Base-by-base conservation (phyloP, 2,113 vertebrate genomes). In the Pipra filicauda region DNA sequence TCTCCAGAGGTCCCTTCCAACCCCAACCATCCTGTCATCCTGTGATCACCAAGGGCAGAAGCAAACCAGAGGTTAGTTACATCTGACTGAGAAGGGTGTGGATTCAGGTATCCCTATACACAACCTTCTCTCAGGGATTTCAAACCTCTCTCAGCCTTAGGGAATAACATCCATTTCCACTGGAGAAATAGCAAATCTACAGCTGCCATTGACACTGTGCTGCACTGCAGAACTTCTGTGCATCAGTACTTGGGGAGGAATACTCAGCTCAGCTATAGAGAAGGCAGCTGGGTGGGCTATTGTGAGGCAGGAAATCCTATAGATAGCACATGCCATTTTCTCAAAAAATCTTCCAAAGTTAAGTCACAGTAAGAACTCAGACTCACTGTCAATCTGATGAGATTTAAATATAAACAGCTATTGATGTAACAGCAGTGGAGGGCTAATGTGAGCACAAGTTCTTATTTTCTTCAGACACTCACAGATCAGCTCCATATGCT, bases 221-320 rank as follows among this genome's bases (percentile, higher is more conserved):
- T 95, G 83, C 57, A 31, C 0, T 85, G 89, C 89, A 92, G 94
- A 89, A 86, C 67, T 27, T 72, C 44, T 31, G 57, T 67, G 70
- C 84, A 59, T 89, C 84, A 35, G 16, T 87, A 43, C 49, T 82
- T 8, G 11, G 46, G 49, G 72, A 24, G 82, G 55, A 94, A 67
- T 31, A 46, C 55, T 85, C 81, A 82, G 83, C 55, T 85, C 81
- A 82, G 83, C 87, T 91, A 55, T 41, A 87, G 23, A 87, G 93
- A 82, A 85, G 85, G 49, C 93, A 95, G 91, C 94, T 96, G 96
- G 89, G 67, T 62, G 58, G 85, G 59, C 71, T 79, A 89, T 76
- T 94, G 93, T 82, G 74, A 85, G 62, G 41, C 91, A 97, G 94
- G 81, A 97, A 95, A 88, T 88, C 57, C 87, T 95, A 91, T 37